Evolutionary conservation across 2,888 invertebrate genomes (phyloP).

Genomic region (Vanessa cardui): DNA sequence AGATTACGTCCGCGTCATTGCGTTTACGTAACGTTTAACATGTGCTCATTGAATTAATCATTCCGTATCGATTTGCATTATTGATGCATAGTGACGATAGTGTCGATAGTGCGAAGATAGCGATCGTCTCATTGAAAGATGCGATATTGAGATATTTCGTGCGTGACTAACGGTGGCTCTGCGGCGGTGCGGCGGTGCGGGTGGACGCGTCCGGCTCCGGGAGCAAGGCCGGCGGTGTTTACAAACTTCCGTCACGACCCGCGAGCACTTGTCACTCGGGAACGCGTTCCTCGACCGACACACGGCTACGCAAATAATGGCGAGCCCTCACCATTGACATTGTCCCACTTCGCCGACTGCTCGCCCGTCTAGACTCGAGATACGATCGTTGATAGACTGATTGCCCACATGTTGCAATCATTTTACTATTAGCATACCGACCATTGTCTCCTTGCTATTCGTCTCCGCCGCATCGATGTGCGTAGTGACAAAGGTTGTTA

Average conservation of each 20-base stretch:
- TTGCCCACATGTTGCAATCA: conserved; percentile 57
- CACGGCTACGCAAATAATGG: conserved; percentile 80
- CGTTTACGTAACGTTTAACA: conserved; percentile 26
- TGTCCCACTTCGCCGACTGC: conserved; percentile 68
- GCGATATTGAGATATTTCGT: conserved; percentile 58
- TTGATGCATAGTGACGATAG: conserved; percentile 18
- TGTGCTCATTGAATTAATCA: conserved; percentile 24
- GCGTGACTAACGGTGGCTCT: conserved; percentile 55
- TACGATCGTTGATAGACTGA: conserved; percentile 66
- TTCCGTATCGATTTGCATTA: conserved; percentile 35
- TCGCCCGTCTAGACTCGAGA: conserved; percentile 72
- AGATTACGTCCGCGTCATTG: conserved; percentile 41
- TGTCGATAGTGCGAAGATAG: conserved; percentile 28
- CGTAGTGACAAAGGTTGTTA: conserved; percentile 38
- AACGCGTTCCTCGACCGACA: conserved; percentile 60
- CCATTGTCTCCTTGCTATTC: conserved; percentile 34
- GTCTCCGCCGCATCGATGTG: conserved; percentile 20
- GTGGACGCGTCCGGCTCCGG: conserved; percentile 52
- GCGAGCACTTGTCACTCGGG: conserved; percentile 71
- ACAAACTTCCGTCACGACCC: conserved; percentile 78
- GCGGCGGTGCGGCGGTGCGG: conserved; percentile 37
- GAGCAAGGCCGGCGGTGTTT: conserved; percentile 79
- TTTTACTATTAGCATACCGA: conserved; percentile 47
- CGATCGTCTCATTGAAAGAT: conserved; percentile 34
- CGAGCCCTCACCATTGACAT: conserved; percentile 78